These are phyloP conservation scores for Pyrochroa serraticornis DNA, from an alignment of 2,888 invertebrate genomes.

Conservation along the genomic window DNA sequence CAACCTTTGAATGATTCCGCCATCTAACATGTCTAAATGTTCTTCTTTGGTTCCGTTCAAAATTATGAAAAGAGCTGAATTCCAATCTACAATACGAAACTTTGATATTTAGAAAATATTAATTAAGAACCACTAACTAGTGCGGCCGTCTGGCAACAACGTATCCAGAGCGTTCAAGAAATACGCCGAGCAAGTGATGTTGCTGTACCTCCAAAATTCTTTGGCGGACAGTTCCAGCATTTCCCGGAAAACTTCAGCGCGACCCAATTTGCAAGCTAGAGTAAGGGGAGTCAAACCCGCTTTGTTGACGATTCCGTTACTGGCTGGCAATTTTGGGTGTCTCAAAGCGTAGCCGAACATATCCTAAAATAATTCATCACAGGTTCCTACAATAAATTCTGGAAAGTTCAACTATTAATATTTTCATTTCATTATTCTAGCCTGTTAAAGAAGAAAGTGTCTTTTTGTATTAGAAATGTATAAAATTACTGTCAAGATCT, in stretches of 20 bases:
- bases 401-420: too few species aligned
- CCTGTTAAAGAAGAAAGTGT: too few species aligned
- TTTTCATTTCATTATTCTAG: too few species aligned
- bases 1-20: conserved; percentile 95
- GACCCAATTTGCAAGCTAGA: conserved; percentile 90
- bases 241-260: conserved; percentile 95
- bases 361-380: conserved; percentile 77
- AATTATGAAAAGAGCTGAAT: conserved; percentile 96
- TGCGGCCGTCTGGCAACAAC: conserved; percentile 89
- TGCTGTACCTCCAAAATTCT: conserved; percentile 99
- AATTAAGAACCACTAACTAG: conserved; percentile 73
- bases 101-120: conserved; percentile 13
- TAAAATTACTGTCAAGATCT: too few species aligned
- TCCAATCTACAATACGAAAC: conserved; percentile 91
- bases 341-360: conserved; percentile 98
- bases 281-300: conserved; percentile 95
- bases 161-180: conserved; percentile 96
- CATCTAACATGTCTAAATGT: conserved; percentile 98
- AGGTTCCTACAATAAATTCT: too few species aligned
- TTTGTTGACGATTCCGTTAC: conserved; percentile 87
- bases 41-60: conserved; percentile 96
- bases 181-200: conserved; percentile 97
- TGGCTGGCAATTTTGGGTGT: conserved; percentile 92
- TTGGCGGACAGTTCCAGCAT: conserved; percentile 95
- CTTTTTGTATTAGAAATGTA: too few species aligned